Percentiles rank a stretch among this genome's conserved stretches.
Evolutionary conservation across 2,888 invertebrate genomes (phyloP).

Genomic region (Ectropis crepuscularia): DNA sequence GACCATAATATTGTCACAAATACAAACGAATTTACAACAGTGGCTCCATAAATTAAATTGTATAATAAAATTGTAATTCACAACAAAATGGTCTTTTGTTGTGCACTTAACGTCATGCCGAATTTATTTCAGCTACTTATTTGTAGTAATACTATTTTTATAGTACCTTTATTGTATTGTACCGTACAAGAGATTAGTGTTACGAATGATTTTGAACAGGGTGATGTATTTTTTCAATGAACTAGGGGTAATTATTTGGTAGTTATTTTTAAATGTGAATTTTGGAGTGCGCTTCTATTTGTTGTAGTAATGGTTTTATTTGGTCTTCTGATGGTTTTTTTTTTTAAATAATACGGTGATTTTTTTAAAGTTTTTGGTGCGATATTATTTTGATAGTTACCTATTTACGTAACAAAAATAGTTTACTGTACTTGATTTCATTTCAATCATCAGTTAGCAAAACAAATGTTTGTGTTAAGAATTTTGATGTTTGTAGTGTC

Average conservation of each 20-base stretch:
- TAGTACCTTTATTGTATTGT: slow-evolving; percentile 56
- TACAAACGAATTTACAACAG: neutral
- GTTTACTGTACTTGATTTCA: no score
- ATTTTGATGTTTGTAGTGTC: no score
- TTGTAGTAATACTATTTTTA: slow-evolving; percentile 77
- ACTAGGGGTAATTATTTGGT: slow-evolving; percentile 21
- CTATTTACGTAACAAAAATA: no score
- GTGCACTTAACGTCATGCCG: slow-evolving; percentile 72
- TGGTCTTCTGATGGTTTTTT: neutral
- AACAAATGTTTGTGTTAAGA: no score
- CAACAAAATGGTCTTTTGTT: slow-evolving; percentile 66
- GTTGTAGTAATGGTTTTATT: neutral
- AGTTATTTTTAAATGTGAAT: slow-evolving; percentile 21
- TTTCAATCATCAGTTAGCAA: no score
- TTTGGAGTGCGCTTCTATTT: slow-evolving; percentile 11
- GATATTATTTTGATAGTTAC: no score
- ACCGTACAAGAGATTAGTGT: slow-evolving; percentile 32
- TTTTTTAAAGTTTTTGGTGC: no score
- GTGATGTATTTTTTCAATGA: slow-evolving; percentile 16
- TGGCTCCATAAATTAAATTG: neutral
- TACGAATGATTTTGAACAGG: slow-evolving; percentile 21
- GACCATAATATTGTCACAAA: no score
- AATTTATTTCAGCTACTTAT: slow-evolving; percentile 66
- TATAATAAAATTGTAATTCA: neutral
- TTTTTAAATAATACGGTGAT: no score